Conservation (phyloP, 2,113 vertebrate genomes). For the Aleadryas rufinucha region DNA sequence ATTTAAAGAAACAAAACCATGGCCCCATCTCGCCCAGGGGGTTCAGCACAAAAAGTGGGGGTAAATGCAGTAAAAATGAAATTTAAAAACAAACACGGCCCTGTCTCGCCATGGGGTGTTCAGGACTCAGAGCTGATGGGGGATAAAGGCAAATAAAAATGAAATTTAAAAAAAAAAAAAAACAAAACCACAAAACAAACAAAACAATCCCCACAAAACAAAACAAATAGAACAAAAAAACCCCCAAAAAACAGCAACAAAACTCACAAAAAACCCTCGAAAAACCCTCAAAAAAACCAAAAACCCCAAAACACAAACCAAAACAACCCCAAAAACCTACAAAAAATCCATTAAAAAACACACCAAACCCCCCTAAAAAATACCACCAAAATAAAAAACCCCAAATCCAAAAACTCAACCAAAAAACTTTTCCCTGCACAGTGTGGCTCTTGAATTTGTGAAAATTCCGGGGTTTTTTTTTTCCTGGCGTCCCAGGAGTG, state of each 20-base stretch:
- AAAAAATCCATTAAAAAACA: accelerated
- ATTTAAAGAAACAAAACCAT: neutral
- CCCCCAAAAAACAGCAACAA: no score
- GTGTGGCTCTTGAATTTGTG: neutral
- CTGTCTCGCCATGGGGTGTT: neutral
- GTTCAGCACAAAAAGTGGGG: neutral
- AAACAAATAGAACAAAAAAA: neutral
- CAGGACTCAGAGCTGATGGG: neutral
- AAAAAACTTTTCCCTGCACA: accelerated
- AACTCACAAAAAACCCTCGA: no score
- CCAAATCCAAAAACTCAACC: neutral
- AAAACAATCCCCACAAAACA: no score
- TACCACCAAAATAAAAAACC: neutral
- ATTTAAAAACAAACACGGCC: no score
- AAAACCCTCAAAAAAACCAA: accelerated
- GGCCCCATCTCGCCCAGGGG: neutral
- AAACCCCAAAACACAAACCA: no score
- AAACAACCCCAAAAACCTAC: neutral
- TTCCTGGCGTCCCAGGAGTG: neutral
- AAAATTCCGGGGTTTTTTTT: neutral
- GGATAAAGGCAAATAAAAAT: neutral
- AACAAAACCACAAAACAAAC: no score
- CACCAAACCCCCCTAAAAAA: neutral
- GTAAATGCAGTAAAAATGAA: no score
- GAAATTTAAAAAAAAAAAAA: neutral